Conservation (phyloP, 2,113 vertebrate species). For the Helogale parvula region DNA sequence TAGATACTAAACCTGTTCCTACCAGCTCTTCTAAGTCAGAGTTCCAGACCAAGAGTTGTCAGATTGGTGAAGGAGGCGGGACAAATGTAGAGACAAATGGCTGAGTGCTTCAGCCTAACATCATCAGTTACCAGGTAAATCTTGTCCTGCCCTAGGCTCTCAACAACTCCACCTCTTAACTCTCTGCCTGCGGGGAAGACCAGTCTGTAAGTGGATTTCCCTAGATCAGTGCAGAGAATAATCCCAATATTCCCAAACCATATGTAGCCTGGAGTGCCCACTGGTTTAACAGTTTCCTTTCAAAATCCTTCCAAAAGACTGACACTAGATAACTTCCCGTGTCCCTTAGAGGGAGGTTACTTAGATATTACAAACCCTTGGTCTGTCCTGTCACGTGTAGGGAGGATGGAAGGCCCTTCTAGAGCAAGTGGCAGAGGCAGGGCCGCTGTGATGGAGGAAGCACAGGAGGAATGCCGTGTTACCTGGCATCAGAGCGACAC, state of each 20-base stretch:
- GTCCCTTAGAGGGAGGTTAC: background rate
- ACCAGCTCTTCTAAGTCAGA: background rate
- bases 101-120: background rate
- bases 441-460: background rate
- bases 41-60: background rate
- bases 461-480: background rate
- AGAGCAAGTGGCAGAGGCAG: background rate
- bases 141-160: conserved; percentile 20
- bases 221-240: background rate
- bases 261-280: background rate
- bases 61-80: background rate
- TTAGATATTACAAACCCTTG: background rate
- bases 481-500: background rate
- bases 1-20: background rate
- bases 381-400: background rate
- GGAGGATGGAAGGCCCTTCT: background rate
- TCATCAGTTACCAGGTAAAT: conserved; percentile 78
- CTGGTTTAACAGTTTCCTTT: background rate
- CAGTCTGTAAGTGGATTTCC: background rate
- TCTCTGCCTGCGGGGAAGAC: background rate
- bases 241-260: background rate
- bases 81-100: conserved; percentile 59
- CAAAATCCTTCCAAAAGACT: background rate
- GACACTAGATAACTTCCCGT: background rate
- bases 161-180: background rate